Evolutionary conservation across 2,797 vertebrate genomes (phyloP), one percentile per base, ranked within the genome.

Genomic region (Malurus leucopterus): DNA sequence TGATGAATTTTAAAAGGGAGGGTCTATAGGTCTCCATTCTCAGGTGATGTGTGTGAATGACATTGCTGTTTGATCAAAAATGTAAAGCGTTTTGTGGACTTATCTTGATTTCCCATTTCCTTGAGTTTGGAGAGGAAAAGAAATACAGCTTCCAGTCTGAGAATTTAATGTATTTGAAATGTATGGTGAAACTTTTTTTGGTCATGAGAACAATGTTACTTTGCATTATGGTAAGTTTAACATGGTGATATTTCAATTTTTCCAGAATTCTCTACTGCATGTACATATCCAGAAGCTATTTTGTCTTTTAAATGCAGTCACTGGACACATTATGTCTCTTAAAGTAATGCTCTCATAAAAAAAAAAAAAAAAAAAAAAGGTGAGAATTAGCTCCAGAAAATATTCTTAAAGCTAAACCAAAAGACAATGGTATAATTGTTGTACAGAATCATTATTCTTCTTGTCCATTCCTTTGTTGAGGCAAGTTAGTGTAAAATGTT

Each of bases 21-120:
- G 38, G 18, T 30, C 29, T 40, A 1, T 30, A 72, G 15, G 24
- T 68, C 23, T 73, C 29, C 9, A 2, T 58, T 43, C 50, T 74
- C 27, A 65, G 18, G 10, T 0, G 0, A 19, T 49, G 17, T 15
- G 9, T 49, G 7, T 17, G 34, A 71, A 21, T 34, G 32, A 4
- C 15, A 8, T n/a, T 86, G 23, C 32, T 77, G 15, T 59, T 68
- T 32, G 50, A 64, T 27, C 24, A 64, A 47, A 88, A 74, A 29
- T 4, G 4, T 40, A n/a, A 53, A 64, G 23, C 0, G 0, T 53
- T 68, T 55, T 29, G 9, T 72, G 30, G 16, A 10, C 10, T 67
- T 59, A 26, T 11, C 21, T 71, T 67, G 40, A 46, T 72, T 75
- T 64, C 77, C 18, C 9, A 50, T 54, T 70, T 41, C 21, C 20